These are phyloP conservation scores for Macroglossus sobrinus DNA, from an alignment of 2,113 vertebrate genomes.

Conservation along the genomic window DNA sequence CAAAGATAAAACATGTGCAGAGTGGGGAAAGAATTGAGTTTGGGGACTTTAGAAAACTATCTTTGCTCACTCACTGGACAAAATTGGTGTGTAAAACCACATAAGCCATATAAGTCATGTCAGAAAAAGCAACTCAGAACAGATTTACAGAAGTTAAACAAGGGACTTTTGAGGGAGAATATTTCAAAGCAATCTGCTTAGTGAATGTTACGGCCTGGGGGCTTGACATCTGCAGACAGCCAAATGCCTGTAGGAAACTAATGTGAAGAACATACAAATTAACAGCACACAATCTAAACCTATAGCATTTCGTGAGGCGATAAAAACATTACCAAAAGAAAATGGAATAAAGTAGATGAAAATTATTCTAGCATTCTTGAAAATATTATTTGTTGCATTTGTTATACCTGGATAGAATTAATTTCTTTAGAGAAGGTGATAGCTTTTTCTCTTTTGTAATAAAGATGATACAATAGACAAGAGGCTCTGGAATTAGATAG, in stretches of 20 bases:
- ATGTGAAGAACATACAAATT: conserved; percentile 58
- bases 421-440: not conserved
- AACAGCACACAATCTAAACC: conserved; percentile 6
- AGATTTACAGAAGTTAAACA: conserved; percentile 69
- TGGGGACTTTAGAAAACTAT: conserved; percentile 8
- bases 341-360: not conserved
- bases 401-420: not conserved
- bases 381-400: not conserved
- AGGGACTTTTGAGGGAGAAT: conserved; percentile 44
- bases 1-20: not conserved
- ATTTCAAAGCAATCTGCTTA: conserved; percentile 68
- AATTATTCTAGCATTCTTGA: not conserved
- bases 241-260: conserved; percentile 60
- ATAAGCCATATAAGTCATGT: conserved; percentile 49
- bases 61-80: not conserved
- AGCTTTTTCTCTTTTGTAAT: not conserved
- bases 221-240: conserved; percentile 68
- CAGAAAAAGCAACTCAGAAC: conserved; percentile 58
- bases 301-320: not conserved
- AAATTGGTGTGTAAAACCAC: not conserved
- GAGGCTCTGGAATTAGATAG: not conserved
- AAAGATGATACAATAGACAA: not conserved
- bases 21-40: not conserved
- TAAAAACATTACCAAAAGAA: conserved; percentile 20
- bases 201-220: conserved; percentile 67